Evolutionary conservation across 1,140 invertebrate genomes (phyloP).

Genomic region (Diprion similis): DNA sequence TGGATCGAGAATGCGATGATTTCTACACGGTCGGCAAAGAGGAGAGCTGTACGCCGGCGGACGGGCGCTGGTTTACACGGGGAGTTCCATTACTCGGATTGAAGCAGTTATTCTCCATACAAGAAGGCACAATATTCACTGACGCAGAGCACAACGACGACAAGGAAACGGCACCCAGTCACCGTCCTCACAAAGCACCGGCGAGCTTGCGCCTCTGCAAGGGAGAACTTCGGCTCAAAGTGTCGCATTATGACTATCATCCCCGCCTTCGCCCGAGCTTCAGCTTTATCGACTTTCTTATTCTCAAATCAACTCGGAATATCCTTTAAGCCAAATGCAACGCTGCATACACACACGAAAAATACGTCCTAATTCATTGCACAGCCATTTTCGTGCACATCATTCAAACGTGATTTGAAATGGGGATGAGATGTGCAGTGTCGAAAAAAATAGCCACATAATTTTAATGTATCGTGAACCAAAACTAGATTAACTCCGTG

Average conservation of each 20-base stretch:
- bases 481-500: too few relatives aligned
- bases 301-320: not conserved
- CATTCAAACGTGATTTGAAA: too few relatives aligned
- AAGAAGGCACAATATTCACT: conserved; percentile 2
- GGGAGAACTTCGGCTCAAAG: conserved; percentile 2
- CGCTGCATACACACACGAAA: too few relatives aligned
- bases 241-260: conserved; percentile 1
- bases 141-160: not conserved
- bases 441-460: too few relatives aligned
- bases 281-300: conserved; percentile 1
- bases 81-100: conserved; percentile 5
- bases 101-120: conserved; percentile 3
- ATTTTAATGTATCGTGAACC: too few relatives aligned
- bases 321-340: too few relatives aligned
- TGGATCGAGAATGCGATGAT: too few relatives aligned
- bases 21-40: not conserved
- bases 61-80: not conserved
- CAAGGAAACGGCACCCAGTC: conserved; percentile 3
- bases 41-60: not conserved
- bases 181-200: not conserved
- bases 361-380: too few relatives aligned
- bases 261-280: not conserved
- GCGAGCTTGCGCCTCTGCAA: not conserved
- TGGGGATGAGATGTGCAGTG: too few relatives aligned
- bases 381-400: too few relatives aligned